phyloP scores from a whole-genome alignment of 2,888 invertebrate species.

The Fissipunctia ypsillon region DNA sequence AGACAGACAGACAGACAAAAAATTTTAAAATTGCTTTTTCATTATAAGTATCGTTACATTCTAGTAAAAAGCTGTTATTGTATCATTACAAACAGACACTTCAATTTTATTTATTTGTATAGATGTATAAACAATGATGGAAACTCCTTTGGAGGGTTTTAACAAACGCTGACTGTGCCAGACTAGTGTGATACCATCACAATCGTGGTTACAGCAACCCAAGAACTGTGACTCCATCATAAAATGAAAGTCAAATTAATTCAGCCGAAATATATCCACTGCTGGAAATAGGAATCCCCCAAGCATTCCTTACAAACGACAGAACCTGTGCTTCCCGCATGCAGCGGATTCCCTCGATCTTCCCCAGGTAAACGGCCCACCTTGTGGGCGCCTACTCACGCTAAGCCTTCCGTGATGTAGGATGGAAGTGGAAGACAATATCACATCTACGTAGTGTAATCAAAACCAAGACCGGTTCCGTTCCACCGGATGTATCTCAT shows the following conservation, averaged over 20 bases:
- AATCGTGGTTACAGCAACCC: not conserved
- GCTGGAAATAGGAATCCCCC: not conserved
- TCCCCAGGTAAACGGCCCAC: not conserved
- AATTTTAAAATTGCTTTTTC: too few relatives aligned
- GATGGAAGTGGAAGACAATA: slow-evolving; percentile 5
- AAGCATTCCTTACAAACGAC: not conserved
- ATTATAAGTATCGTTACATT: too few relatives aligned
- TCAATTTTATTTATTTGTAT: too few relatives aligned
- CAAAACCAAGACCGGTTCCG: slow-evolving; percentile 60
- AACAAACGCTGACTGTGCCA: not conserved
- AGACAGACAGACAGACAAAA: too few relatives aligned
- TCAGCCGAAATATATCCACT: not conserved
- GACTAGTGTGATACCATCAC: not conserved
- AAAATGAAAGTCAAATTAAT: not conserved
- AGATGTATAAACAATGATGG: too few relatives aligned
- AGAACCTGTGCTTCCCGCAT: not conserved
- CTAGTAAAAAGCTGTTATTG: too few relatives aligned
- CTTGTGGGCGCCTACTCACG: not conserved
- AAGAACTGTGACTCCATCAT: not conserved
- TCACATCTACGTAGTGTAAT: slow-evolving; percentile 7
- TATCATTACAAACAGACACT: too few relatives aligned
- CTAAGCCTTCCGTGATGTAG: not conserved
- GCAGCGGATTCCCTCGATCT: not conserved
- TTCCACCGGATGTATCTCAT: slow-evolving; percentile 73
- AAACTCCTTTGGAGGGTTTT: too few relatives aligned